phyloP scores from a whole-genome alignment of 37 sponge, comb jelly and placozoan genomes.

The Oopsacas minuta region DNA sequence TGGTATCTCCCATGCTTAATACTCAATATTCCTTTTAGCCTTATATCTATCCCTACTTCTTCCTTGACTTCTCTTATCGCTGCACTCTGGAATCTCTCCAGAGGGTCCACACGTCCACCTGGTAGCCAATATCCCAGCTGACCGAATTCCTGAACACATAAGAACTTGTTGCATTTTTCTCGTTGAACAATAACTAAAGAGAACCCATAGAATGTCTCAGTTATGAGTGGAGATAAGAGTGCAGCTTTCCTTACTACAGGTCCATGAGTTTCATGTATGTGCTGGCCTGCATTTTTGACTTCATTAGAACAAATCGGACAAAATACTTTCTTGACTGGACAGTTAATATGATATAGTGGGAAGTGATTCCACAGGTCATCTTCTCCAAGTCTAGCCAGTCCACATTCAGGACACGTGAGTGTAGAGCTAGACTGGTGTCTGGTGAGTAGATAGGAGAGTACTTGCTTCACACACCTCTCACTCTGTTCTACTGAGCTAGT shows the following conservation, averaged over 20 bases:
- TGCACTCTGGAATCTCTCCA: not conserved
- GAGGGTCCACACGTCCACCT: not conserved
- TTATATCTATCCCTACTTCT: not conserved
- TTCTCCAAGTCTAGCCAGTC: not conserved
- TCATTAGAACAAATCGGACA: not conserved
- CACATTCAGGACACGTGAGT: not conserved
- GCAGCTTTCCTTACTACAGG: not conserved
- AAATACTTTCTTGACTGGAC: not conserved
- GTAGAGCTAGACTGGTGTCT: not conserved
- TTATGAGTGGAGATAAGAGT: not conserved
- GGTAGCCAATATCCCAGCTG: not conserved
- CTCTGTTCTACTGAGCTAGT: not conserved
- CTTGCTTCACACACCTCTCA: not conserved
- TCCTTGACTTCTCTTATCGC: not conserved
- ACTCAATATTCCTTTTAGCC: not conserved
- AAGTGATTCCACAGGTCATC: conserved; percentile 5
- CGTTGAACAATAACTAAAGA: conserved; percentile 14
- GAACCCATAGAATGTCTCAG: not conserved
- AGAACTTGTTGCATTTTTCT: not conserved
- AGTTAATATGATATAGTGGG: not conserved
- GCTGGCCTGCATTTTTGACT: not conserved
- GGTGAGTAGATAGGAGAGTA: conserved; percentile 3
- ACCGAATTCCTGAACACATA: conserved; percentile 20
- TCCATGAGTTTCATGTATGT: not conserved
- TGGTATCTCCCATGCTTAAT: not conserved